Base-by-base conservation (phyloP, 1,140 invertebrate genomes). In the Eupristina koningsbergeri region DNA sequence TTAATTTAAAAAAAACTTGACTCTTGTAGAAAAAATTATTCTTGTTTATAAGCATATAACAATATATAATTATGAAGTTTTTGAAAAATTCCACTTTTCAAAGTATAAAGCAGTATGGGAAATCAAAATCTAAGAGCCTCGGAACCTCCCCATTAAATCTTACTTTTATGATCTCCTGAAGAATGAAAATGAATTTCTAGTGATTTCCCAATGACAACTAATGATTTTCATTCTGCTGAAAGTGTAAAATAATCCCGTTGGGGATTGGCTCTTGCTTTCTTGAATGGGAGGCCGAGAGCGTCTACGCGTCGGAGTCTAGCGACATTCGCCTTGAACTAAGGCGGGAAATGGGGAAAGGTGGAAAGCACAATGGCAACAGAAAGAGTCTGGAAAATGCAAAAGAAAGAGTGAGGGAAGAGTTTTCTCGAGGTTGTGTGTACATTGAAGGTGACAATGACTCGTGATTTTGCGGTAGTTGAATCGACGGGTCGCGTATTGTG, bases 391-490 rank as follows among this genome's bases (percentile, higher is more conserved):
- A n/a, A 47, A 80, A 63, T 64, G 41, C 63, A 41, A n/a, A n/a
- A n/a, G n/a, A n/a, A n/a, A 39, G 26, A 53, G n/a, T 3, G 8
- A 69, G 9, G 19, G 39, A 34, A 69, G 29, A 69, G 58, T 53
- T 80, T 67, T 71, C 63, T 29, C 64, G 26, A 29, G 39, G 29
- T 41, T 36, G 39, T 69, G 63, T 41, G 29, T 45, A 45, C 41
- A 53, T 17, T 15, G 7, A n/a, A 50, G 36, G 17, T 69, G 64
- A 69, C 41, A 80, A 80, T 80, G 45, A 80, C 19, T 61, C 58
- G 11, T 67, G 63, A 67, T 80, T 80, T 47, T 29, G 41, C 41
- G 6, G 39, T 8, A 8, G 29, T 31, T 69, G 67, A 71, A 71
- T 41, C 36, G 36, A 71, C 39, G 67, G 67, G 36, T 2, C 17